A percentile compares a stretch with the other conserved stretches of the same genome.
Conservation (phyloP, 2,888 invertebrate genomes). For the Sesia bembeciformis region DNA sequence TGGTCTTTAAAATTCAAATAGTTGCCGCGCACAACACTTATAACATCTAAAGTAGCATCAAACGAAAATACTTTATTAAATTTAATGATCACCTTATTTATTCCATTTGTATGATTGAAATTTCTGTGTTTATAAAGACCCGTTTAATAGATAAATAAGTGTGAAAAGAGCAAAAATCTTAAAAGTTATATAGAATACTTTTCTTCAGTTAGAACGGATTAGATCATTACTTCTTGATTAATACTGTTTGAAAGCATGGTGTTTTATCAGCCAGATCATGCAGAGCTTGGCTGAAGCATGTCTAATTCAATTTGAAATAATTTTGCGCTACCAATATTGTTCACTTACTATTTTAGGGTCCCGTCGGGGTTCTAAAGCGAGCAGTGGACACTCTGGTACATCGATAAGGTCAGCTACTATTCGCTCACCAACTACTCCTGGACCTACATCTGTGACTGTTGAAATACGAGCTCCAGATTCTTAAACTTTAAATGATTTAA, state of each 20-base stretch:
- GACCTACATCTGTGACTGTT: constrained; percentile 78
- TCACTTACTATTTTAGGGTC: constrained; percentile 39
- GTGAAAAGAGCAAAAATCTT: too few species aligned
- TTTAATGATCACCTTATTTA: too few species aligned
- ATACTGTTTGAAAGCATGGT: background rate
- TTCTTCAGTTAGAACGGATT: too few species aligned
- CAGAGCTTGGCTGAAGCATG: background rate
- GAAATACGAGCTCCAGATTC: constrained; percentile 82
- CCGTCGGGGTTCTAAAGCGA: constrained; percentile 83
- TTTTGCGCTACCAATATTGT: background rate
- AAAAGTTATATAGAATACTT: too few species aligned
- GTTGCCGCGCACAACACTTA: too few species aligned
- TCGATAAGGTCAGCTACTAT: constrained; percentile 79
- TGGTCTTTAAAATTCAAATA: too few species aligned
- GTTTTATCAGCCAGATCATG: background rate
- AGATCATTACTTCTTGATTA: too few species aligned
- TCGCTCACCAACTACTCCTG: constrained; percentile 52
- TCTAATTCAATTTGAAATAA: background rate
- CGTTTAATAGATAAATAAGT: too few species aligned
- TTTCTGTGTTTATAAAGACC: too few species aligned
- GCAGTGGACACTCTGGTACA: constrained; percentile 85
- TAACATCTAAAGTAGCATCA: too few species aligned
- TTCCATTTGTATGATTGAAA: too few species aligned
- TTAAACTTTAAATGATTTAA: constrained; percentile 27
- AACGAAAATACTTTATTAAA: too few species aligned